Evolutionary conservation across 2,797 vertebrate genomes (phyloP).

Genomic region (Neomorphus geoffroyi): DNA sequence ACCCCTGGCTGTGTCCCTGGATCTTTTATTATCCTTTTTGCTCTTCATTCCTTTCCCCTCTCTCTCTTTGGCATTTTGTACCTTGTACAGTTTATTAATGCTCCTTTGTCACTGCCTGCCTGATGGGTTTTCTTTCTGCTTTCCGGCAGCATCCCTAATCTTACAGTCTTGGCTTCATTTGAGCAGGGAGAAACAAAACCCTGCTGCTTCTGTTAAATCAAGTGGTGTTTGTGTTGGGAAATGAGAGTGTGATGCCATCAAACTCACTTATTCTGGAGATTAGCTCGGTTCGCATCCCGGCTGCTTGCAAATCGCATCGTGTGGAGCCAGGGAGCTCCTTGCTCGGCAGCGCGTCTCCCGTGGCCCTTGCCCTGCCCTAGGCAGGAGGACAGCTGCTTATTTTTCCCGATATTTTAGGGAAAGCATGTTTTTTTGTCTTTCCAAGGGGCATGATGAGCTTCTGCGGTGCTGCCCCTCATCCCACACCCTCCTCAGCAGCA

Average conservation of each 20-base stretch:
- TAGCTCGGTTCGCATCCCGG: background rate
- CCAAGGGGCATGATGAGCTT: background rate
- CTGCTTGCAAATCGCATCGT: background rate
- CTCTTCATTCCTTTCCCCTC: background rate
- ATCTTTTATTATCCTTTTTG: background rate
- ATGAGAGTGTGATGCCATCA: constrained; percentile 58
- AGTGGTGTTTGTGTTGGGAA: constrained; percentile 65
- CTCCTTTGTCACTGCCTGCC: constrained; percentile 11
- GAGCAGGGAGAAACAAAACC: constrained; percentile 3
- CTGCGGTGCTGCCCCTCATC: background rate
- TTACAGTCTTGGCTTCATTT: background rate
- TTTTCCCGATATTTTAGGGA: background rate
- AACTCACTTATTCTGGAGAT: constrained; percentile 44
- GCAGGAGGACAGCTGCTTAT: background rate
- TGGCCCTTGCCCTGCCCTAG: background rate
- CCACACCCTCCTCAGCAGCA: background rate
- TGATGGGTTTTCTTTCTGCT: constrained; percentile 35
- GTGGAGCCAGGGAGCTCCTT: background rate
- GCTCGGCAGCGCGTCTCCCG: background rate
- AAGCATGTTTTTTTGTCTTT: background rate
- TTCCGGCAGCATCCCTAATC: constrained; percentile 46
- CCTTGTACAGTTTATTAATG: constrained; percentile 24
- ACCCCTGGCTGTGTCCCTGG: background rate
- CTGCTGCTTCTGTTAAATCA: constrained; percentile 61
- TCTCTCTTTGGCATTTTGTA: background rate